Conservation (phyloP, 2,797 vertebrate genomes). For the Tapirus indicus region DNA sequence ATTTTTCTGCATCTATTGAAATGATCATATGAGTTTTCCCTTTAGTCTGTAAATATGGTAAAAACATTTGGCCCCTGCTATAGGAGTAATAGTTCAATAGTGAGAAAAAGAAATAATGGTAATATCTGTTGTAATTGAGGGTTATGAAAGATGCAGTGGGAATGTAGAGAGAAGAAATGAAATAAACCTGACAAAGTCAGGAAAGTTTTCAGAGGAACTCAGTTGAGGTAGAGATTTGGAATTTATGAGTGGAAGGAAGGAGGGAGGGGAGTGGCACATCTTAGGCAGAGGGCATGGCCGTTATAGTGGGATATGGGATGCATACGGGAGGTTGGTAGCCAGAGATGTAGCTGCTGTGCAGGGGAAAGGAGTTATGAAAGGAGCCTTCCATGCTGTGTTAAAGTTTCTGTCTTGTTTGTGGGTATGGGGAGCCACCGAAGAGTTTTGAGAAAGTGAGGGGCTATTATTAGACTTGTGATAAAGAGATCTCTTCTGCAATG, state of each 20-base stretch:
- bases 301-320: neutral
- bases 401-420: neutral
- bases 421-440: neutral
- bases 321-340: neutral
- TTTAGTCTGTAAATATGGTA: constrained; percentile 37
- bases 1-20: constrained; percentile 20
- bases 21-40: neutral
- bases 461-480: neutral
- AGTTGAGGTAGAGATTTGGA: neutral
- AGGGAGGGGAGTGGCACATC: neutral
- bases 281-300: neutral
- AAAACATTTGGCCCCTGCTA: constrained; percentile 7
- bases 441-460: neutral
- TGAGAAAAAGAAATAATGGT: neutral
- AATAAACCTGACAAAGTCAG: neutral
- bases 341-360: neutral
- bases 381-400: neutral
- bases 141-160: neutral
- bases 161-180: neutral
- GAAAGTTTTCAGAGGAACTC: constrained; percentile 38
- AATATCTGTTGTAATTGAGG: neutral
- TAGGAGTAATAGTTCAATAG: constrained; percentile 23
- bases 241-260: neutral
- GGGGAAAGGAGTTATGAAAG: neutral
- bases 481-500: neutral